Evolutionary conservation across 2,888 invertebrate species (phyloP).

Genomic region (Troglohyphantes excavatus): DNA sequence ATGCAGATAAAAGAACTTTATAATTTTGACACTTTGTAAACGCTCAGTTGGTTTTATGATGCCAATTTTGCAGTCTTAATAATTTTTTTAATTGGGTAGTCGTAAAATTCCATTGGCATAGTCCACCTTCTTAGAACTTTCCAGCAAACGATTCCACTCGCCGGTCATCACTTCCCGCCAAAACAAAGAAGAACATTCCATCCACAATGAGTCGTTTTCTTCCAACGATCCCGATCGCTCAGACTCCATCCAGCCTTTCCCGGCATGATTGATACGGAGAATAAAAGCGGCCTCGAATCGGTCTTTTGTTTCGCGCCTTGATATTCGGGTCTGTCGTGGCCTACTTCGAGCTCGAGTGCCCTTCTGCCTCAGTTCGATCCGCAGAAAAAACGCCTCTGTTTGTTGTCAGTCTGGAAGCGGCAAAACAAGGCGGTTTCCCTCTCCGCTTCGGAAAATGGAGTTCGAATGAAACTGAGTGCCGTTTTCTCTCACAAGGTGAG

Average conservation of each 20-base stretch:
- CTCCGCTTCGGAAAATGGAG: constrained; percentile 27
- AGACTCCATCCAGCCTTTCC: constrained; percentile 32
- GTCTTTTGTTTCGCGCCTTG: constrained; percentile 18
- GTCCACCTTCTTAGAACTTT: too few species aligned
- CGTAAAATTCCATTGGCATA: too few species aligned
- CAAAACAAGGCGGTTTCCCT: constrained; percentile 44
- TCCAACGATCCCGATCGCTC: background rate
- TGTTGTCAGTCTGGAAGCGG: constrained; percentile 23
- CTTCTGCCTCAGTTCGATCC: constrained; percentile 72
- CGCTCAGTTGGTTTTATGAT: too few species aligned
- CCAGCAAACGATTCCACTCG: too few species aligned
- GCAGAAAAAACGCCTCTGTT: constrained; percentile 12
- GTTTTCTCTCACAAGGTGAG: constrained; percentile 59
- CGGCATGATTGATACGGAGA: constrained; percentile 11
- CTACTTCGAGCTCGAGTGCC: constrained; percentile 73
- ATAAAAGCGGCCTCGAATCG: constrained; percentile 55
- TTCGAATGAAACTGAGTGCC: background rate
- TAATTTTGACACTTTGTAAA: too few species aligned
- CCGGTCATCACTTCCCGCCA: too few species aligned
- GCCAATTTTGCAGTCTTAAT: too few species aligned
- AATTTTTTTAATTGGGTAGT: too few species aligned
- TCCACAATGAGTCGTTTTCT: background rate
- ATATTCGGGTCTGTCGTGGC: constrained; percentile 53
- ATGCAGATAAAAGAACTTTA: too few species aligned
- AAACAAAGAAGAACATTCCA: too few species aligned